These are phyloP conservation scores for Microctenopoma lineatum DNA, from an alignment of 2,797 vertebrate species.

Conservation along the genomic window DNA sequence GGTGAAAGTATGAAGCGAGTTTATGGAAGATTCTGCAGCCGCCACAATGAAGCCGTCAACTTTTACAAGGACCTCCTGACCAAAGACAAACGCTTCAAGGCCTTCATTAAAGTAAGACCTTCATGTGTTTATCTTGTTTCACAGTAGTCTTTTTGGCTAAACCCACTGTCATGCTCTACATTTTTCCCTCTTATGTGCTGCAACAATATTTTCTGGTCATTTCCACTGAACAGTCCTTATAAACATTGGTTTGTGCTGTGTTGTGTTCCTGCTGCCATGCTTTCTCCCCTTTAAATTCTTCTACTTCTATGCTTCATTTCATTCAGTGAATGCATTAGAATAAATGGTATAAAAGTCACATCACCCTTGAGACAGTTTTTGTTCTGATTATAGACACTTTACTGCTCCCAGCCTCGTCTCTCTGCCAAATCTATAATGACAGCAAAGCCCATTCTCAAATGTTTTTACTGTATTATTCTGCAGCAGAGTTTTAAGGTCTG, in stretches of 20 bases:
- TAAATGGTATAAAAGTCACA: constrained; percentile 6
- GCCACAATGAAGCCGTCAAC: constrained; percentile 94
- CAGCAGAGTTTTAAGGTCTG: constrained; percentile 5
- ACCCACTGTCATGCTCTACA: not conserved
- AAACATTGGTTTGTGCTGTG: not conserved
- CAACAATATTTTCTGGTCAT: constrained; percentile 5
- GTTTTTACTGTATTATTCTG: constrained; percentile 14
- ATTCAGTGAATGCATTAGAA: not conserved
- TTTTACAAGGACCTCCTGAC: constrained; percentile 93
- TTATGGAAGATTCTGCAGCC: constrained; percentile 94
- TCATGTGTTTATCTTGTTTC: not conserved
- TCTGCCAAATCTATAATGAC: constrained; percentile 16
- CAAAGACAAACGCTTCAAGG: constrained; percentile 96
- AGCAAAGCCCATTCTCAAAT: constrained; percentile 19
- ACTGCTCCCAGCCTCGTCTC: not conserved
- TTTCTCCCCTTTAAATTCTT: not conserved
- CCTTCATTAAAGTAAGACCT: constrained; percentile 90
- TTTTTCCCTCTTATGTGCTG: constrained; percentile 4
- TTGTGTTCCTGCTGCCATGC: not conserved
- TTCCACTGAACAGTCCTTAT: constrained; percentile 6
- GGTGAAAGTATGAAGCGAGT: constrained; percentile 92
- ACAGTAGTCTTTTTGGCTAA: not conserved
- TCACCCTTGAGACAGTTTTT: constrained; percentile 6
- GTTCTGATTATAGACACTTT: constrained; percentile 5
- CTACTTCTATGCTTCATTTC: constrained; percentile 17